A percentile compares a stretch with the other conserved stretches of the same genome.
phyloP scores from a whole-genome alignment of 2,888 invertebrate species.

The Orthonychiurus folsomi region DNA sequence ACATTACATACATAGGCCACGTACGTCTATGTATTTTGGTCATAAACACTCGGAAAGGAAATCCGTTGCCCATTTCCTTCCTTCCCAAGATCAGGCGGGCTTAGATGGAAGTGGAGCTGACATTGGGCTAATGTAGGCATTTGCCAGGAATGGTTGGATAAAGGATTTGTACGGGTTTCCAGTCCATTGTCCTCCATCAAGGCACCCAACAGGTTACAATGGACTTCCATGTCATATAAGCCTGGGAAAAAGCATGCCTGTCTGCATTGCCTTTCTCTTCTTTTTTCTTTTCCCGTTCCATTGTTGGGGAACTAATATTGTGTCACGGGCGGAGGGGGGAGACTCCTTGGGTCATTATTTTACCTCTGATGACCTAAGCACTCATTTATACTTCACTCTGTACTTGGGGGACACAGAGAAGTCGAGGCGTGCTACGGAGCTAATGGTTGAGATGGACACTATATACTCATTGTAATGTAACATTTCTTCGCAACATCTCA shows the following conservation, averaged over 20 bases:
- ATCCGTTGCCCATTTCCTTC: neutral
- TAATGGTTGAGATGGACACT: neutral
- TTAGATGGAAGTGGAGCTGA: neutral
- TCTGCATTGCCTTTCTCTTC: neutral
- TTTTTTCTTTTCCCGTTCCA: neutral
- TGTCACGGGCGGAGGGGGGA: neutral
- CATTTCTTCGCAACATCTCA: too few species aligned
- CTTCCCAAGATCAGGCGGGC: neutral
- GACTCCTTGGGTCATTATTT: neutral
- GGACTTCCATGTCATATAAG: too few species aligned
- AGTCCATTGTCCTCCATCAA: neutral
- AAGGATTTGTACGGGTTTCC: neutral
- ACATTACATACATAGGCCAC: too few species aligned
- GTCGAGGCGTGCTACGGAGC: neutral
- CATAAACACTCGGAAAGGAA: too few species aligned
- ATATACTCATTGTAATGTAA: neutral
- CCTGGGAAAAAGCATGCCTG: neutral
- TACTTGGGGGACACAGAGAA: neutral
- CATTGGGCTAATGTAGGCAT: neutral
- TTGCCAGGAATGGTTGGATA: neutral
- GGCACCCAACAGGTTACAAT: slow-evolving; percentile 1
- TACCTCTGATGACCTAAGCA: neutral
- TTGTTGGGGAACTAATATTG: neutral
- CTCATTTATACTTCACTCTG: neutral
- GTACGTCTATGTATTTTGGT: too few species aligned